A percentile compares a stretch with the other conserved stretches of the same genome.
Evolutionary conservation across 2,113 vertebrate species (phyloP).

Genomic region (Oryzias woworae): DNA sequence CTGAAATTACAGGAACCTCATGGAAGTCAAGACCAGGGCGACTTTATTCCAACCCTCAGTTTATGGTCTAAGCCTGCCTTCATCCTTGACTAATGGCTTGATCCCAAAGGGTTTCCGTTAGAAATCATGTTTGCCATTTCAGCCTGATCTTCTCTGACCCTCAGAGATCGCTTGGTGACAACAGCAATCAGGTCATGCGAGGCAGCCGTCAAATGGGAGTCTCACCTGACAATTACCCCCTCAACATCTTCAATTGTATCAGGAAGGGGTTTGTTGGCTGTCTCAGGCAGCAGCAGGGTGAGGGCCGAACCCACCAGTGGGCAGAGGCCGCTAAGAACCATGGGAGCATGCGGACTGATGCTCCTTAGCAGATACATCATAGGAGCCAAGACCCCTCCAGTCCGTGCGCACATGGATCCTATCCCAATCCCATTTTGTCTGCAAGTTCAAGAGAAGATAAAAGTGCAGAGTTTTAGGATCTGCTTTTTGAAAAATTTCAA

Average conservation of each 20-base stretch:
- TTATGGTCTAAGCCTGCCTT: no score
- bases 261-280: constrained; percentile 61
- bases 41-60: no score
- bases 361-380: constrained; percentile 61
- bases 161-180: no score
- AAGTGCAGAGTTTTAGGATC: no score
- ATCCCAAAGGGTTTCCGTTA: no score
- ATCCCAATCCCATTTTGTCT: constrained; percentile 77
- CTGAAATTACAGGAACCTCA: no score
- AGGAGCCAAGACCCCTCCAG: constrained; percentile 67
- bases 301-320: constrained; percentile 67
- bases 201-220: neutral
- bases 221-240: constrained; percentile 42
- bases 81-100: no score
- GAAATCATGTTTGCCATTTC: no score
- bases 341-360: constrained; percentile 57
- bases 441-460: neutral
- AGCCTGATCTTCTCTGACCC: no score
- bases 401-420: constrained; percentile 71
- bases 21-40: no score
- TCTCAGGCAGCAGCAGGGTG: constrained; percentile 72
- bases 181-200: no score
- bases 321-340: constrained; percentile 71
- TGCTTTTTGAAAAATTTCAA: no score
- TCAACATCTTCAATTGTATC: constrained; percentile 71